A percentile compares a stretch with the other conserved stretches of the same genome.
Conservation (phyloP, 2,113 vertebrate genomes). For the Sitta europaea region DNA sequence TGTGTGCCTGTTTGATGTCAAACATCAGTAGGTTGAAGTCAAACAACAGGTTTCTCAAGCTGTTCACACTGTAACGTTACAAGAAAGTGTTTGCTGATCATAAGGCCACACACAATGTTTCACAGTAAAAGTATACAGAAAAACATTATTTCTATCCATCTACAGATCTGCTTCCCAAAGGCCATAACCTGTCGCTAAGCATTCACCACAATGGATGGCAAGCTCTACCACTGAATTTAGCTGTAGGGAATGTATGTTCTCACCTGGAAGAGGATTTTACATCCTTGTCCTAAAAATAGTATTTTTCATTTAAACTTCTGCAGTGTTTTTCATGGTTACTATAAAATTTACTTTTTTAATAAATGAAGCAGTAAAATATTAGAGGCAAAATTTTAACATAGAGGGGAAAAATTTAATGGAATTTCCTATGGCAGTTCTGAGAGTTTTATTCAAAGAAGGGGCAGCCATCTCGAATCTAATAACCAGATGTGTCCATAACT, state of each 20-base stretch:
- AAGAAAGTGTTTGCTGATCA: neutral
- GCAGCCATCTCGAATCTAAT: neutral
- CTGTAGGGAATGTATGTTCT: neutral
- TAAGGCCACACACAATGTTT: neutral
- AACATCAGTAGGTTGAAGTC: neutral
- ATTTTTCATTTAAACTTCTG: neutral
- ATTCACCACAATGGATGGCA: neutral
- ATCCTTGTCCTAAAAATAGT: neutral
- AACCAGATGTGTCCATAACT: slow-evolving; percentile 28
- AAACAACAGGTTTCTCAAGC: neutral
- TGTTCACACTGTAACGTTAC: neutral
- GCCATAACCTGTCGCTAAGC: neutral
- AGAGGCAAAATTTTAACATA: neutral
- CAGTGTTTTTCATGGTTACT: neutral
- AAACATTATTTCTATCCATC: neutral
- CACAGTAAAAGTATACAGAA: neutral
- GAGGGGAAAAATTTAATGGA: neutral
- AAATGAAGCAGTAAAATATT: neutral
- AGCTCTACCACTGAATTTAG: neutral
- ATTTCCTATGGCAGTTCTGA: neutral
- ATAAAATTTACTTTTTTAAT: neutral
- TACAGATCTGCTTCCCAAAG: neutral
- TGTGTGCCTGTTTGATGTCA: neutral
- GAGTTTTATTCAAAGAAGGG: neutral
- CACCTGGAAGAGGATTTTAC: neutral